A percentile compares a stretch with the other conserved stretches of the same genome.
phyloP scores from a whole-genome alignment of 2,888 invertebrate species.

The Stenodera caucasica region DNA sequence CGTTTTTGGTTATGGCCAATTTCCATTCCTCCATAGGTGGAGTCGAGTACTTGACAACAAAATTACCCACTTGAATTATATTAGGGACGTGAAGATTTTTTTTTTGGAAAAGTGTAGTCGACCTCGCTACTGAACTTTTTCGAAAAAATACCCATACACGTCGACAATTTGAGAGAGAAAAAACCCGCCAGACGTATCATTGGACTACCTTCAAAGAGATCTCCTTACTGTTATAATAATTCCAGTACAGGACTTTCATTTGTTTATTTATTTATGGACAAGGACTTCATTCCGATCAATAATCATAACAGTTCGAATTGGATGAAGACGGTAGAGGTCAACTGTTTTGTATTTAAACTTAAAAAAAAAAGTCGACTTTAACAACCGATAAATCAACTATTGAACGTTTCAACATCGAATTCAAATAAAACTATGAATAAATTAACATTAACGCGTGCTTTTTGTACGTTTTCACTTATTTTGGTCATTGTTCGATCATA shows the following conservation, averaged over 20 bases:
- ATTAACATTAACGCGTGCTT: conserved; percentile 4
- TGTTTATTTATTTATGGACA: conserved; percentile 6
- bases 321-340: background rate
- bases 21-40: background rate
- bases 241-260: too few species aligned
- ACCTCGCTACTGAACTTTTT: conserved; percentile 1
- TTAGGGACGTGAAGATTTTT: background rate
- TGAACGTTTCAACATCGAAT: background rate
- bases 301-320: background rate
- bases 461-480: background rate
- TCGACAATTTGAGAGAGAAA: background rate
- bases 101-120: background rate
- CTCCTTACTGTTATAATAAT: too few species aligned
- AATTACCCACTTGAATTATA: conserved; percentile 3
- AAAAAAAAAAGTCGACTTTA: background rate
- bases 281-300: conserved; percentile 1
- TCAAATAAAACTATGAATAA: background rate
- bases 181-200: background rate
- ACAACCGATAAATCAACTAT: conserved; percentile 5
- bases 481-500: background rate
- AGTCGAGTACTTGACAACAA: conserved; percentile 5
- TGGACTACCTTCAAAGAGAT: too few species aligned
- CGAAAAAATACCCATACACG: background rate
- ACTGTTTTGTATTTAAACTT: background rate
- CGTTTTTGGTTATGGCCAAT: conserved; percentile 2